Percentiles rank a stretch among this genome's conserved stretches.
phyloP scores from a whole-genome alignment of 1,140 invertebrate genomes.

The Formica selysi region DNA sequence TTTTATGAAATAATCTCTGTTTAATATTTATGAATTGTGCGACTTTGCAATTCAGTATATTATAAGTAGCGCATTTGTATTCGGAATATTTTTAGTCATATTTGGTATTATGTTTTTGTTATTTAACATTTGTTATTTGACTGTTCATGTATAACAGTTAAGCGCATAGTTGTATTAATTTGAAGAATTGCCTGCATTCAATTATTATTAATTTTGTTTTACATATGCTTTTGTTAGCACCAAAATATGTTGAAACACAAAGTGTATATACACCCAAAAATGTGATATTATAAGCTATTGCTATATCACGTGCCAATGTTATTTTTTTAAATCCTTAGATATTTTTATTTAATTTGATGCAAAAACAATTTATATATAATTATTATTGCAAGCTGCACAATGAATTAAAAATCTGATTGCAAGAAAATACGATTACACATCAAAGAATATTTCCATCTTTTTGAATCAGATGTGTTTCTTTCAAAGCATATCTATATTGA shows the following conservation, averaged over 20 bases:
- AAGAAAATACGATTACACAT: neutral
- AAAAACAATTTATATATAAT: neutral
- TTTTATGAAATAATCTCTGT: neutral
- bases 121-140: neutral
- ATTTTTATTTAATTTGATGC: constrained; percentile 30
- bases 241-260: neutral
- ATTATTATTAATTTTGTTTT: neutral
- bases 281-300: constrained; percentile 28
- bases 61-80: constrained; percentile 21
- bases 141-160: neutral
- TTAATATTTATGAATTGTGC: constrained; percentile 15
- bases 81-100: neutral
- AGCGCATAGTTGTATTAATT: neutral
- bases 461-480: neutral
- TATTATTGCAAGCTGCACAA: constrained; percentile 5
- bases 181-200: neutral
- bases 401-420: neutral
- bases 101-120: neutral
- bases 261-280: constrained; percentile 27
- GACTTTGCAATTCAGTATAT: constrained; percentile 3
- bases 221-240: neutral
- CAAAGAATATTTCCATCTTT: neutral
- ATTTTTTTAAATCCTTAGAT: constrained; percentile 22
- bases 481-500: neutral
- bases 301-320: constrained; percentile 24